phyloP scores from a whole-genome alignment of 2,113 vertebrate genomes.

The Cardinalis cardinalis region DNA sequence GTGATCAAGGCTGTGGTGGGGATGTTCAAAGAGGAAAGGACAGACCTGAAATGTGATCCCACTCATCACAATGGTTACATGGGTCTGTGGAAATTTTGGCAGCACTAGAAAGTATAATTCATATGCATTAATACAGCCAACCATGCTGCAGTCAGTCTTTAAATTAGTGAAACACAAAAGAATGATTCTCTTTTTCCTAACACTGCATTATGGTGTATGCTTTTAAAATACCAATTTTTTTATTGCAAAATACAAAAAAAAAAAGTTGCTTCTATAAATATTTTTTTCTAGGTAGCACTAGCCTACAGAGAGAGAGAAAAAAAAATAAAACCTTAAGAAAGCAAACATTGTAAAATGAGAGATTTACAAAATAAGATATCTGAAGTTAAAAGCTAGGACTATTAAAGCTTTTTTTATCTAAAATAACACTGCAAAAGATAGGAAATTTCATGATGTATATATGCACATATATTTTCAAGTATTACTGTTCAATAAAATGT shows the following conservation, averaged over 20 bases:
- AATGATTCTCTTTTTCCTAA: not conserved
- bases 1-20: not conserved
- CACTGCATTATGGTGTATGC: not conserved
- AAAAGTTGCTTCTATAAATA: not conserved
- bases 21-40: not conserved
- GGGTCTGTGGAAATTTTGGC: not conserved
- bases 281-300: not conserved
- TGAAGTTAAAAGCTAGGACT: not conserved
- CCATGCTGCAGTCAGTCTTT: not conserved
- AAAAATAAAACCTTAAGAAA: not conserved
- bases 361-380: not conserved
- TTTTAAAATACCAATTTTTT: not conserved
- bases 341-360: not conserved
- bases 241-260: not conserved
- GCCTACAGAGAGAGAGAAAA: not conserved
- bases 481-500: not conserved
- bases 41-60: not conserved
- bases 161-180: not conserved
- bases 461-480: not conserved
- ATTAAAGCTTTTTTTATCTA: not conserved
- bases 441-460: not conserved
- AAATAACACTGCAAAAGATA: not conserved
- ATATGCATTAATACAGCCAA: not conserved
- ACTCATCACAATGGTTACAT: not conserved
- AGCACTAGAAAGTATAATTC: not conserved